These are phyloP conservation scores for Picus viridis DNA, from an alignment of 2,797 vertebrate genomes.

Conservation along the genomic window DNA sequence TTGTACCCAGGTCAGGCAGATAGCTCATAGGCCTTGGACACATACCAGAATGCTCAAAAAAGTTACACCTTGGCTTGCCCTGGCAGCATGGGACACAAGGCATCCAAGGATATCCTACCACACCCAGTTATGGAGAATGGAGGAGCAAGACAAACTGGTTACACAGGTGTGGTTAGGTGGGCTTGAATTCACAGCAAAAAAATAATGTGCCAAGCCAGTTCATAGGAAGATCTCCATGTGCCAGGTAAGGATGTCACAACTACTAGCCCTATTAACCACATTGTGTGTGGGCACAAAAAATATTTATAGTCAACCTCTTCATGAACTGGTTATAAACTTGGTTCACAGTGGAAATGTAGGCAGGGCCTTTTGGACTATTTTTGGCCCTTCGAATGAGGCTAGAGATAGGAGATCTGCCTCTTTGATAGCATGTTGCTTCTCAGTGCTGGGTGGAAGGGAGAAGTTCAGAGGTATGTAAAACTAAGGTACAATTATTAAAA, in stretches of 20 bases:
- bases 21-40: not conserved
- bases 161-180: conserved; percentile 36
- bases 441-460: not conserved
- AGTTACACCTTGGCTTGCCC: not conserved
- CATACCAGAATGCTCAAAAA: not conserved
- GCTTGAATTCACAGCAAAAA: not conserved
- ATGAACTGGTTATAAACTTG: conserved; percentile 38
- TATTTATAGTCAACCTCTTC: conserved; percentile 61
- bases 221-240: conserved; percentile 12
- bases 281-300: conserved; percentile 55
- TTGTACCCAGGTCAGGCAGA: not conserved
- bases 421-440: not conserved
- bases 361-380: conserved; percentile 51
- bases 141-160: conserved; percentile 53
- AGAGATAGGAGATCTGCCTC: conserved; percentile 6
- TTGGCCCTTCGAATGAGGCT: conserved; percentile 2
- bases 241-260: conserved; percentile 47
- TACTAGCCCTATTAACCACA: not conserved
- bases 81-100: not conserved
- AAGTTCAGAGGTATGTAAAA: conserved; percentile 29
- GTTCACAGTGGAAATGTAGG: conserved; percentile 33
- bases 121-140: not conserved
- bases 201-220: conserved; percentile 42
- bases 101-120: conserved; percentile 37
- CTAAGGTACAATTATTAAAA: not conserved